Evolutionary conservation across 2,888 invertebrate species (phyloP), one percentile per base, ranked within the genome.

Genomic region (Eudasyphora cyanicolor): DNA sequence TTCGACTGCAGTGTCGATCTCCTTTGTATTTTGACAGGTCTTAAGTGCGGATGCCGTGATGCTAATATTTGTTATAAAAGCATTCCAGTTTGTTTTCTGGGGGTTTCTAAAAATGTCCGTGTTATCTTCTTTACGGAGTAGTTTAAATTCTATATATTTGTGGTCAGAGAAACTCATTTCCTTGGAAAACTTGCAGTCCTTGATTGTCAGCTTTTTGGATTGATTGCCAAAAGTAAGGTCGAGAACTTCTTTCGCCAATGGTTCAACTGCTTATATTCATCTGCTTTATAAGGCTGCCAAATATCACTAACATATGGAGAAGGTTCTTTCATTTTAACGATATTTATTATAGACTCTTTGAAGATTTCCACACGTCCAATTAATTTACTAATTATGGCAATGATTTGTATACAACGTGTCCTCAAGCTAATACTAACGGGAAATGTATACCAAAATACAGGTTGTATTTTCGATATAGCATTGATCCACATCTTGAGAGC

Each of bases 181-280:
- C n/a, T n/a, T n/a, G n/a, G n/a, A n/a, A n/a, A n/a, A n/a, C n/a
- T n/a, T n/a, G n/a, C n/a, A n/a, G n/a, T n/a, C n/a, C n/a, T n/a
- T n/a, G n/a, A n/a, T n/a, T n/a, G n/a, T n/a, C n/a, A n/a, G n/a
- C n/a, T n/a, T n/a, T n/a, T n/a, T n/a, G n/a, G n/a, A n/a, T n/a
- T n/a, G n/a, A n/a, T n/a, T n/a, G n/a, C n/a, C n/a, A n/a, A n/a
- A n/a, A n/a, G n/a, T n/a, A n/a, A n/a, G n/a, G n/a, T n/a, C n/a
- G n/a, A n/a, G n/a, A n/a, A n/a, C n/a, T n/a, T 81, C 27, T 85
- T 76, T 32, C 87, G 86, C 71, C 84, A 82, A 24, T 35, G 76
- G 73, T 86, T 86, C 2, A 87, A 3, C 10, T 32, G 85, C 3
- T 85, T 76, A 76, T 87, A 88, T 14, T 88, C 89, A 8, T 86